A percentile compares a stretch with the other conserved stretches of the same genome.
These are phyloP conservation scores for Mohoua ochrocephala DNA, from an alignment of 2,113 vertebrate genomes.

Conservation along the genomic window DNA sequence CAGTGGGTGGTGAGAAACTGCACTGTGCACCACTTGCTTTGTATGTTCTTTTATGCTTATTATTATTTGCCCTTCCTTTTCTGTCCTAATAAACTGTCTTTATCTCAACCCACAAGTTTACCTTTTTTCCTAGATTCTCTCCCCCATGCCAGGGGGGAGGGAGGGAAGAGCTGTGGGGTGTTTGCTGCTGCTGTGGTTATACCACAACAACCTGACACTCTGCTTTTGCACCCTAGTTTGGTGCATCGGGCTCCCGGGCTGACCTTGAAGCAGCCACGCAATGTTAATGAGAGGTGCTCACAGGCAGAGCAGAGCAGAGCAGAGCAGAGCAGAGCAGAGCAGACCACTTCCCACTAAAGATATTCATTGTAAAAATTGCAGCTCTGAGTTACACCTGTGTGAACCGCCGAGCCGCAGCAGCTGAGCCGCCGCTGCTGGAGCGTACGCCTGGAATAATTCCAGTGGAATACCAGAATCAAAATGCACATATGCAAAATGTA, in stretches of 20 bases:
- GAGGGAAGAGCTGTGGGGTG: neutral
- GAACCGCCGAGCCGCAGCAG: neutral
- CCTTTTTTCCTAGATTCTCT: neutral
- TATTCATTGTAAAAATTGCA: neutral
- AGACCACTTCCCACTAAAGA: neutral
- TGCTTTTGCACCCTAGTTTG: neutral
- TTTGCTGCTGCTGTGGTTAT: neutral
- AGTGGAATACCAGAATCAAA: slow-evolving; percentile 47
- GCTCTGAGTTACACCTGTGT: neutral
- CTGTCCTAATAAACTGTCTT: neutral
- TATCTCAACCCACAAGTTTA: neutral
- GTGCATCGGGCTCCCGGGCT: neutral
- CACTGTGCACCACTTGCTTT: neutral
- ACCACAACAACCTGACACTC: neutral
- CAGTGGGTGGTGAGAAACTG: neutral
- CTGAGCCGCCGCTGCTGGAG: neutral
- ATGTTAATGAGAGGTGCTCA: neutral
- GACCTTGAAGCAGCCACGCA: neutral
- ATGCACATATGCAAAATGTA: slow-evolving; percentile 60
- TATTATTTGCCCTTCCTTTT: neutral
- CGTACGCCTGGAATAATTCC: slow-evolving; percentile 28
- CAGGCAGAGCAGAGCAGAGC: too few relatives aligned
- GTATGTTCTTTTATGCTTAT: neutral
- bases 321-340: neutral
- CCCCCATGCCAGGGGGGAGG: too few relatives aligned